Evolutionary conservation across 2,888 invertebrate species (phyloP).

Genomic region (Drosophila pseudotalamancana): DNA sequence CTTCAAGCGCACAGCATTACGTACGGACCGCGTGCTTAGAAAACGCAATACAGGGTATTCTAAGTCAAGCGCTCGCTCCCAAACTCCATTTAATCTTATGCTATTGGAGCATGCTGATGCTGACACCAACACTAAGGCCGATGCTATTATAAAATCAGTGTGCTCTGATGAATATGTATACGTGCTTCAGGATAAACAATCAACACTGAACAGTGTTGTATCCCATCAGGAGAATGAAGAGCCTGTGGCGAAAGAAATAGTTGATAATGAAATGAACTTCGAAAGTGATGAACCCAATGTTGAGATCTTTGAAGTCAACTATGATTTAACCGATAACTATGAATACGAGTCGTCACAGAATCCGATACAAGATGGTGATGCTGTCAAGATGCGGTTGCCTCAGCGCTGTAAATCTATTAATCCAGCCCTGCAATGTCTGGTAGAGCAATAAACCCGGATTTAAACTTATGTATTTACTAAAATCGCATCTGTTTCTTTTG

Average conservation of each 20-base stretch:
- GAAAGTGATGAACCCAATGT: conserved; percentile 8
- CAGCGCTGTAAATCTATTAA: conserved; percentile 43
- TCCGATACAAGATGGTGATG: background rate
- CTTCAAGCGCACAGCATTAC: conserved; percentile 75
- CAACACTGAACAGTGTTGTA: background rate
- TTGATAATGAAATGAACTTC: conserved; percentile 29
- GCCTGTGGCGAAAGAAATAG: conserved; percentile 26
- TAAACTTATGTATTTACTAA: background rate
- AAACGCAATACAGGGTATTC: conserved; percentile 44
- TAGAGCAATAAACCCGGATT: conserved; percentile 30
- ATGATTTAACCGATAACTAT: conserved; percentile 16
- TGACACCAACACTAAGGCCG: background rate
- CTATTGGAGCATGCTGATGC: background rate
- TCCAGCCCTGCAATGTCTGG: conserved; percentile 69
- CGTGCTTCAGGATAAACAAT: conserved; percentile 29
- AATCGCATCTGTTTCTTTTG: background rate
- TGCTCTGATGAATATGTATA: conserved; percentile 33
- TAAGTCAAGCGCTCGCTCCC: background rate
- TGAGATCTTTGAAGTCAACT: conserved; percentile 20
- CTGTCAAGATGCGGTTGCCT: background rate
- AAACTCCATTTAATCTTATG: background rate
- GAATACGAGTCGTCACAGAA: background rate
- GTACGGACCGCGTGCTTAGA: conserved; percentile 69
- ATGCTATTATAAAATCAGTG: background rate
- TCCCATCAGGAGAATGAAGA: conserved; percentile 1